Percentiles rank a stretch among this genome's conserved stretches.
phyloP scores from a whole-genome alignment of 2,797 vertebrate genomes.

The Pterois miles region DNA sequence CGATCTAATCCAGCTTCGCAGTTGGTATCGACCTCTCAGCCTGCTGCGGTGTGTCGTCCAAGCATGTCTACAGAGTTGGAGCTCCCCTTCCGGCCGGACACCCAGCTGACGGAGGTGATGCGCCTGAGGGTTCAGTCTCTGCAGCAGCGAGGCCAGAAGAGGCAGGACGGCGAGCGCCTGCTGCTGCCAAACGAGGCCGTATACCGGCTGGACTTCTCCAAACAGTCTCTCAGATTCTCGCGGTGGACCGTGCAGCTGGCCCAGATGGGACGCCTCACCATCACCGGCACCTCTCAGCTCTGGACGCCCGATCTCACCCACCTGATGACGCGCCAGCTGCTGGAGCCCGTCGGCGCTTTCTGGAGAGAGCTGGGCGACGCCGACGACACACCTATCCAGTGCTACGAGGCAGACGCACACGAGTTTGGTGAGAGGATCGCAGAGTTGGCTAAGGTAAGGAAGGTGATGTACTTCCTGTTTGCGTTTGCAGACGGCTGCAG shows the following conservation, averaged over 20 bases:
- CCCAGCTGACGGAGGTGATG: slow-evolving; percentile 89
- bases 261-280: slow-evolving; percentile 80
- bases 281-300: slow-evolving; percentile 92
- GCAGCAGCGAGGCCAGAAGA: slow-evolving; percentile 84
- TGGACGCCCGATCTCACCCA: slow-evolving; percentile 96
- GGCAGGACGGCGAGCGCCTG: slow-evolving; percentile 91
- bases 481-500: slow-evolving; percentile 85
- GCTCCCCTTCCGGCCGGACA: slow-evolving; percentile 83
- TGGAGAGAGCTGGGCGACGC: slow-evolving; percentile 80
- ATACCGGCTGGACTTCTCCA: slow-evolving; percentile 89
- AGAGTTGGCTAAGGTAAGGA: slow-evolving; percentile 90
- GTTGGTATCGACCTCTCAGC: slow-evolving; percentile 9
- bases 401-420: slow-evolving; percentile 88
- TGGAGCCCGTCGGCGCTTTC: slow-evolving; percentile 90
- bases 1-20: slow-evolving; percentile 14
- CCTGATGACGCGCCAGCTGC: slow-evolving; percentile 93
- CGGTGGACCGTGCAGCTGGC: slow-evolving; percentile 85
- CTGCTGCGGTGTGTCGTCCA: neutral
- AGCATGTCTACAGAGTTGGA: slow-evolving; percentile 73
- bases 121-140: slow-evolving; percentile 88
- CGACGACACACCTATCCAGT: slow-evolving; percentile 53
- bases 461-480: slow-evolving; percentile 95
- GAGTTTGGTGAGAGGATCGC: slow-evolving; percentile 94
- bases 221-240: slow-evolving; percentile 84
- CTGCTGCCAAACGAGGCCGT: slow-evolving; percentile 85